Evolutionary conservation across 2,113 vertebrate species (phyloP).

Genomic region (Hippocampus mohnikei): DNA sequence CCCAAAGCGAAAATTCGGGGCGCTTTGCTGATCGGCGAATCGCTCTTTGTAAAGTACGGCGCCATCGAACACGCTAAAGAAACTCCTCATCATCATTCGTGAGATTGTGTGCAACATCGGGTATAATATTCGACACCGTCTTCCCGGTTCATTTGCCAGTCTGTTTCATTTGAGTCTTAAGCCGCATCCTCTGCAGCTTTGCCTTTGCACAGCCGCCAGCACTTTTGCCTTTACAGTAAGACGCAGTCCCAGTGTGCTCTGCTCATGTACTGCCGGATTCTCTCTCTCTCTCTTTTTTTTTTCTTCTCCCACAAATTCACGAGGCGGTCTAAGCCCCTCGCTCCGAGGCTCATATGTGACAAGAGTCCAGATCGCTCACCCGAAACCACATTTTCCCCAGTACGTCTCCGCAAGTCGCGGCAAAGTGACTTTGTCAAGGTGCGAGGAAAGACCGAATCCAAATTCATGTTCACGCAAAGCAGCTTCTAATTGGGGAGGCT

Average conservation of each 20-base stretch:
- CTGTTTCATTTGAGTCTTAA: neutral
- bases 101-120: neutral
- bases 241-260: conserved; percentile 9
- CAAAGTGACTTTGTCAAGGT: conserved; percentile 18
- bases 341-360: conserved; percentile 17
- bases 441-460: neutral
- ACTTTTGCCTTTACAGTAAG: conserved; percentile 1
- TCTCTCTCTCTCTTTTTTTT: neutral
- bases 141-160: neutral
- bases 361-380: conserved; percentile 40
- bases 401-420: neutral
- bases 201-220: neutral
- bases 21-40: too few species aligned
- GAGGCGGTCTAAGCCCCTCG: conserved; percentile 13
- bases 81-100: too few species aligned
- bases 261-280: neutral
- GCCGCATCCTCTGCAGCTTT: neutral
- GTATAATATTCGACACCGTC: neutral
- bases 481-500: neutral
- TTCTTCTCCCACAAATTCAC: neutral
- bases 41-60: too few species aligned
- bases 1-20: too few species aligned
- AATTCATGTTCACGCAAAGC: neutral
- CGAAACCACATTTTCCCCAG: neutral
- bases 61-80: too few species aligned